Percentiles rank a stretch among this genome's conserved stretches.
phyloP scores from a whole-genome alignment of 1,140 invertebrate genomes.

The Zaprionus ornatus region DNA sequence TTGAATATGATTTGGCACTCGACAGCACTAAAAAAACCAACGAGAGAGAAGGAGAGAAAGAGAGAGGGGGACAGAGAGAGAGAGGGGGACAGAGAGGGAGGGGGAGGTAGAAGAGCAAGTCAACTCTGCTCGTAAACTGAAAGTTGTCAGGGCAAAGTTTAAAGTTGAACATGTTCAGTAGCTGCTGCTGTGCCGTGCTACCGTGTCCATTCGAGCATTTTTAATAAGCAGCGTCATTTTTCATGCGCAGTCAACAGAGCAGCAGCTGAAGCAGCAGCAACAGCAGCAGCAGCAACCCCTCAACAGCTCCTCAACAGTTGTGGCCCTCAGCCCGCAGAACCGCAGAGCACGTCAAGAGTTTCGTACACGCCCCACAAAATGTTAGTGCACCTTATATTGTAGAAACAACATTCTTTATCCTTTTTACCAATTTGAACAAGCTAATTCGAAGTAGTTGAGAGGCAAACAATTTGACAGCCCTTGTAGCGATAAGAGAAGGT shows the following conservation, averaged over 20 bases:
- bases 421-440: conserved; percentile 45
- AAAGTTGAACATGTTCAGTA: conserved; percentile 49
- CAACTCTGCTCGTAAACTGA: conserved; percentile 21
- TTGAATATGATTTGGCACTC: conserved; percentile 44
- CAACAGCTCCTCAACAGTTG: conserved; percentile 4
- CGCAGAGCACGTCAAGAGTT: conserved; percentile 27
- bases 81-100: background rate
- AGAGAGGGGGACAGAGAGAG: background rate
- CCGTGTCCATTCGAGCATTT: conserved; percentile 68
- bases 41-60: background rate
- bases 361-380: conserved; percentile 56
- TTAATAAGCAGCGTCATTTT: conserved; percentile 73
- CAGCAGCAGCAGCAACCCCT: conserved; percentile 15
- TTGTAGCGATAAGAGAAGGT: too few species aligned
- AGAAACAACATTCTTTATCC: background rate
- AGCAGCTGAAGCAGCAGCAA: conserved; percentile 24
- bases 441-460: background rate
- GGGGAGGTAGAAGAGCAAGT: background rate
- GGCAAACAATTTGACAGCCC: too few species aligned
- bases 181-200: conserved; percentile 12
- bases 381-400: conserved; percentile 34
- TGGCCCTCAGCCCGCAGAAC: background rate
- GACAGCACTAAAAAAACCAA: background rate
- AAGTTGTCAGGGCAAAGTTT: conserved; percentile 40
- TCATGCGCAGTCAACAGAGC: conserved; percentile 65